These are phyloP conservation scores for Ciconia stormi DNA, from an alignment of 2,113 vertebrate genomes.

Conservation along the genomic window DNA sequence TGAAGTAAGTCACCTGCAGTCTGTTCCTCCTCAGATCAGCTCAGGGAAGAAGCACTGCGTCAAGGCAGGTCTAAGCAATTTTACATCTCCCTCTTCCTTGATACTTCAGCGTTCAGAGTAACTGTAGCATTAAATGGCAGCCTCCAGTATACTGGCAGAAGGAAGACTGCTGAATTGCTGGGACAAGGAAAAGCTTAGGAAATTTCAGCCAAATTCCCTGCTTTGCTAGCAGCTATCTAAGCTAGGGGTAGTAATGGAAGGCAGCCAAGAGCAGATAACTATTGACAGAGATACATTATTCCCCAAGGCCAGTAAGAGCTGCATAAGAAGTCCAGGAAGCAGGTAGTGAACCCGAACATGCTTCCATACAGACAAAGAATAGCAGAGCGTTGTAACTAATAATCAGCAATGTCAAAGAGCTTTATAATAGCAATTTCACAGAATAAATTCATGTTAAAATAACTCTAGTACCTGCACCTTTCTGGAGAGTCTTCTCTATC, in stretches of 20 bases:
- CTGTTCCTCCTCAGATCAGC: not conserved
- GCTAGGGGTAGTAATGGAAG: not conserved
- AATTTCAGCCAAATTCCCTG: not conserved
- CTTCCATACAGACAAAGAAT: not conserved
- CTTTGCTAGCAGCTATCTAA: not conserved
- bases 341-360: not conserved
- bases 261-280: not conserved
- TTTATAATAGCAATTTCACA: not conserved
- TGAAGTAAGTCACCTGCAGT: not conserved
- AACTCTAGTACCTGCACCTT: conserved; percentile 85
- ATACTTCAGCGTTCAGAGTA: not conserved
- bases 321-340: not conserved
- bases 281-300: not conserved
- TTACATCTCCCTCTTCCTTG: not conserved
- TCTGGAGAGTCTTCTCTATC: conserved; percentile 95
- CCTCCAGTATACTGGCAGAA: not conserved
- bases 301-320: not conserved
- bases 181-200: not conserved
- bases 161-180: not conserved
- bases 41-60: not conserved
- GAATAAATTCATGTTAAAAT: not conserved
- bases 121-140: not conserved
- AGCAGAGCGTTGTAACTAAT: not conserved
- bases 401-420: not conserved
- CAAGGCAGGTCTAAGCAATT: not conserved